Conservation (phyloP, 30 jellyfish, hydroid and myxozoan genomes). For the Pseudorhiza aurosa region DNA sequence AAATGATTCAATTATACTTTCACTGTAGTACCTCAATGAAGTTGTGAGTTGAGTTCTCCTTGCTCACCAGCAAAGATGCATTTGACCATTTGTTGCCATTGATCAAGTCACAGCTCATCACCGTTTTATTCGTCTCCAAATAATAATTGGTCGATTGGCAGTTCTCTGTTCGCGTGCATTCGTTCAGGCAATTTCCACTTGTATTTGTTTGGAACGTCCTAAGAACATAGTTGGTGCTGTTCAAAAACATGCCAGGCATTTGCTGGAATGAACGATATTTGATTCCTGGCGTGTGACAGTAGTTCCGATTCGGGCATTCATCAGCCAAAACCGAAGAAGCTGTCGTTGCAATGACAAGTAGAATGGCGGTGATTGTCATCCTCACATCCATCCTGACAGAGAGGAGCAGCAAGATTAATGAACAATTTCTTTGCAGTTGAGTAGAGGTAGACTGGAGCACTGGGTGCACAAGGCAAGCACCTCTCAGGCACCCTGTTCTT, state of each 20-base stretch:
- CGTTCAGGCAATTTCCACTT: slow-evolving; percentile 1
- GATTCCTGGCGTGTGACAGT: slow-evolving; percentile 24
- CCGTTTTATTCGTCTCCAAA: neutral
- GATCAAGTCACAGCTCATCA: slow-evolving; percentile 36
- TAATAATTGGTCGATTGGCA: slow-evolving; percentile 38
- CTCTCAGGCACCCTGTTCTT: too few species aligned
- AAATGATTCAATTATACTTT: too few species aligned
- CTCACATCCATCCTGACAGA: too few species aligned
- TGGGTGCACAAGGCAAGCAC: too few species aligned
- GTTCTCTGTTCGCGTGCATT: slow-evolving; percentile 4
- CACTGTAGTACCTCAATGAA: slow-evolving; percentile 25
- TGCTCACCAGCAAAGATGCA: slow-evolving; percentile 5
- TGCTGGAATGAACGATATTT: slow-evolving; percentile 34
- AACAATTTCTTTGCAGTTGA: too few species aligned
- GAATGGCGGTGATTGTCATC: too few species aligned
- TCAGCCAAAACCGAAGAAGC: slow-evolving; percentile 21
- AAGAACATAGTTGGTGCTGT: slow-evolving; percentile 10
- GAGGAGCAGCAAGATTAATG: neutral
- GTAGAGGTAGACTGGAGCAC: too few species aligned
- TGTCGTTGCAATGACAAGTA: slow-evolving; percentile 78
- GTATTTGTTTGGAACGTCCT: neutral
- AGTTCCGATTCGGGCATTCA: slow-evolving; percentile 22
- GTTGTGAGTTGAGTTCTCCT: slow-evolving; percentile 15
- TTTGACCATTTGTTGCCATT: slow-evolving; percentile 52
- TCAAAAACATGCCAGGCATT: neutral